phyloP scores from a whole-genome alignment of 2,113 vertebrate genomes.

The Gorilla gorilla region DNA sequence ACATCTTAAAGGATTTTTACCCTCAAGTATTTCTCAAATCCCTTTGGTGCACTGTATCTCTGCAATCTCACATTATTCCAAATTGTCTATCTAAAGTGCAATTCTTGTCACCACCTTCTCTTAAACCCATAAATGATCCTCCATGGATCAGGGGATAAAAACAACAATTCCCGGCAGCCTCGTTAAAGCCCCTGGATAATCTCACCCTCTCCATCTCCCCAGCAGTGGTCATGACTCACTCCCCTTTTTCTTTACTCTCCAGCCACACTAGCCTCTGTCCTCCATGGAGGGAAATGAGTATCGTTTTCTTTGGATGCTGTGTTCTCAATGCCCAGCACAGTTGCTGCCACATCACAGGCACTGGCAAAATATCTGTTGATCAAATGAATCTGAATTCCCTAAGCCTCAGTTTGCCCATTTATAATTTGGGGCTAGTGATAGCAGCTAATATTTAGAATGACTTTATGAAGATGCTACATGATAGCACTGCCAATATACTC shows the following conservation, averaged over 20 bases:
- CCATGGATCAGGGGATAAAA: not conserved
- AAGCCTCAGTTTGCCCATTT: rapidly evolving
- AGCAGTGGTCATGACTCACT: no score
- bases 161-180: not conserved
- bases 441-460: no score
- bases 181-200: rapidly evolving
- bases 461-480: rapidly evolving
- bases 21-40: not conserved
- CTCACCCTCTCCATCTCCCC: not conserved
- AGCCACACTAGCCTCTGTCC: rapidly evolving
- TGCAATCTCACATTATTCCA: not conserved
- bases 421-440: not conserved
- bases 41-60: not conserved
- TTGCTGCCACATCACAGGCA: rapidly evolving
- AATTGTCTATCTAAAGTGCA: not conserved
- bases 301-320: rapidly evolving
- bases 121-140: not conserved
- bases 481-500: rapidly evolving
- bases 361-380: no score
- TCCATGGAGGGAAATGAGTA: rapidly evolving
- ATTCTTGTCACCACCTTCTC: not conserved
- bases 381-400: not conserved
- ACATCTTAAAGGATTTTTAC: not conserved
- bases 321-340: not conserved
- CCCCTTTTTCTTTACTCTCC: not conserved